Base-by-base conservation (phyloP, 1,140 invertebrate genomes). In the Drosophila triauraria region DNA sequence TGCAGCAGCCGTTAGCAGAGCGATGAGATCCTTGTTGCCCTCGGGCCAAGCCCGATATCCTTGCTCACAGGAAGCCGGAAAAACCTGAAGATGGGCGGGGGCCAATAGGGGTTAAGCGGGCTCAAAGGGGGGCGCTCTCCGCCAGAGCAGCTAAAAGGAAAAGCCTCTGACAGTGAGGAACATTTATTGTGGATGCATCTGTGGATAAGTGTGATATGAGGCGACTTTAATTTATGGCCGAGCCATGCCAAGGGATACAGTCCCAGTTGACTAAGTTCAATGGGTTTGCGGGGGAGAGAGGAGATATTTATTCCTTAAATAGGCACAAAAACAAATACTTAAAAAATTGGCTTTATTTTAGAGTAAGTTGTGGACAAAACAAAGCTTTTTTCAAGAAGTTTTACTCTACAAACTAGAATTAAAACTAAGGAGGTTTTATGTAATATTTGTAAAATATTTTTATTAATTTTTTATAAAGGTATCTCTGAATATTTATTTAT, bases 111-210 rank as follows among this genome's bases (percentile, higher is more conserved):
- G 53, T 57, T 35, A 35, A 70, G n/a, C 13, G 61, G 61, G 48
- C 1, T 4, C 2, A 7, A 10, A 6, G 8, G 32, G 30, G 15
- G 43, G 32, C 35, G 25, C 1, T 32, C 10, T 0, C 1, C 13
- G n/a, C 27, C 27, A 30, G 32, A 3, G 17, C 20, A 23, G 35
- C 30, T n/a, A 53, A 53, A 13, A 17, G 35, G 23, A 20, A n/a
- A 48, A 40, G 43, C 65, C 58, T 68, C 51, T 72, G 69, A 70
- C 69, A 72, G 65, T 57, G 51, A 48, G 65, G 69, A 71, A 72
- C 69, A 72, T 71, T 71, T 71, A 72, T 72, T 71, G 69, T 71
- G 67, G 46, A 58, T 72, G 67, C 67, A 72, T 72, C 69, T 71
- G 69, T 48, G 69, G 46, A 71, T 72, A 59, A 70, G 51, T 72